Evolutionary conservation across 2,113 vertebrate species (phyloP), one percentile per base, ranked within the genome.

Genomic region (Trinectes maculatus): DNA sequence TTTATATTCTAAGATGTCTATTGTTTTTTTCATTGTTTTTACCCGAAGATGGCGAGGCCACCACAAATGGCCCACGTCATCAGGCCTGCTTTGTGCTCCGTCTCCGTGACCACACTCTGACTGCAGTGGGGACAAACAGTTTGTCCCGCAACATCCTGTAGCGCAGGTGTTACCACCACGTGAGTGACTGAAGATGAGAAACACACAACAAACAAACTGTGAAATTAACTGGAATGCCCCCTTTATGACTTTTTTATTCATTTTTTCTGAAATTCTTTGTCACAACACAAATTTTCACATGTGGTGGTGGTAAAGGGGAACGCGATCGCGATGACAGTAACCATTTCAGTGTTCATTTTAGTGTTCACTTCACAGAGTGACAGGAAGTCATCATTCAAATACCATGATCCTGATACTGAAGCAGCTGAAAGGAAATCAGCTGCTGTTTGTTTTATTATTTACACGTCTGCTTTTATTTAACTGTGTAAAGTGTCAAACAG

Each of bases 11-110:
- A 3, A 29, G 25, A 24, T 8, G 0, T 26, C 1, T 16, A 1
- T 31, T 31, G n/a, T 19, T 13, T 19, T 42, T 42, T 16, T 25
- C 2, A 22, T 46, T 63, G 13, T 31, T 60, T 33, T 83, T 83
- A 93, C 92, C 87, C 87, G 8, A 91, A 69, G 1, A 93, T 0
- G 15, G 47, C 0, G 4, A 93, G 74, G 11, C 57, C 71, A 1
- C 37, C 86, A n/a, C 85, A 90, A 31, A 91, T 52, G 53, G 57
- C 44, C 91, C 92, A 93, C 11, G 91, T 43, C 40, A 91, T 3
- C 43, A 85, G 65, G 4, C 92, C 92, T 0, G 53, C 0, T 5
- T 7, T 47, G 70, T 52, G 56, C 21, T 70, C 8, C 1, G 58
- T 83, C 12, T 1, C 18, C 21, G 90, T 91, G 49, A 87, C 8